These are phyloP conservation scores for Typhlomys cinereus DNA, from an alignment of 2,113 vertebrate genomes.

Conservation along the genomic window DNA sequence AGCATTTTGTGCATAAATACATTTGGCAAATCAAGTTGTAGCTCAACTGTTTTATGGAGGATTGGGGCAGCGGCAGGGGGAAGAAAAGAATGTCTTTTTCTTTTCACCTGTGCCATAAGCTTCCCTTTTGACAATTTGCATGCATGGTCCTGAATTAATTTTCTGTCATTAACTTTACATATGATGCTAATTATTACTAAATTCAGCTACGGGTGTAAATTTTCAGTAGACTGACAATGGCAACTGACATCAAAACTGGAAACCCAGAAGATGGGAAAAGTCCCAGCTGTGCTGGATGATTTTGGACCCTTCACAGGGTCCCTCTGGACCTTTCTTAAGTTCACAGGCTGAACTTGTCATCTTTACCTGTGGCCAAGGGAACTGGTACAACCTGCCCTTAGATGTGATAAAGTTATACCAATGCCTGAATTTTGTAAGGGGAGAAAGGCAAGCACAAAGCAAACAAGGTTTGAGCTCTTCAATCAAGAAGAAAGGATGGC, in stretches of 20 bases:
- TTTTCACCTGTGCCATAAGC: neutral
- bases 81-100: neutral
- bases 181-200: constrained; percentile 42
- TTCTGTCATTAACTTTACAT: constrained; percentile 27
- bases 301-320: neutral
- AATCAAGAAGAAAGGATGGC: constrained; percentile 2
- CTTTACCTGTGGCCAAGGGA: neutral
- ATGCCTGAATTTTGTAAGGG: neutral
- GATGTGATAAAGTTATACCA: neutral
- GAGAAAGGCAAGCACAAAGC: constrained; percentile 23
- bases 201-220: neutral
- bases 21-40: constrained; percentile 25
- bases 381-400: neutral
- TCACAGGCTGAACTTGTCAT: neutral
- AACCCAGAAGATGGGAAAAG: neutral
- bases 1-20: constrained; percentile 48
- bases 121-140: constrained; percentile 12
- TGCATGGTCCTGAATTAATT: neutral
- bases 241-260: neutral
- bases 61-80: neutral
- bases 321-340: neutral
- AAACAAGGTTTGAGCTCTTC: constrained; percentile 14
- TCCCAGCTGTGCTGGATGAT: neutral
- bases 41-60: neutral
- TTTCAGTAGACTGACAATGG: neutral